Conservation (phyloP, 2,113 vertebrate genomes). For the Rissa tridactyla region DNA sequence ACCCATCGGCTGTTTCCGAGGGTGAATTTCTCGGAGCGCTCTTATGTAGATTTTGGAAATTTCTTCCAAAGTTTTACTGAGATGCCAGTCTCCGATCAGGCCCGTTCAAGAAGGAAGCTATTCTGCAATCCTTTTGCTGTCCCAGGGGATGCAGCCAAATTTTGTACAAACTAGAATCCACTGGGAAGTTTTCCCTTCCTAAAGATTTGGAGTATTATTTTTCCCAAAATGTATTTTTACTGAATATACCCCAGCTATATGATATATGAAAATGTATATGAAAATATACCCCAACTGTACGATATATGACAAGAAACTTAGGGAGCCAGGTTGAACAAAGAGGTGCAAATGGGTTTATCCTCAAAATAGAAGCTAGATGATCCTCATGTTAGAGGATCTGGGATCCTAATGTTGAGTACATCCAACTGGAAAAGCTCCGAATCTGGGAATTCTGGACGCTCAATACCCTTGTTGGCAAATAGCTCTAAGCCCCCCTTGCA, state of each 20-base stretch:
- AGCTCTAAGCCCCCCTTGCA: neutral
- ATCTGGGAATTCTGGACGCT: neutral
- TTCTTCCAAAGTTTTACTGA: neutral
- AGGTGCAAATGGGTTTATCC: neutral
- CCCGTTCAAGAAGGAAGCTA: neutral
- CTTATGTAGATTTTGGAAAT: neutral
- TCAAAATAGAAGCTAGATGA: rapidly evolving
- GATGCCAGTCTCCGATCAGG: rapidly evolving
- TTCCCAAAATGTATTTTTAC: neutral
- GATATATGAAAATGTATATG: neutral
- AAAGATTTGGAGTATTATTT: neutral
- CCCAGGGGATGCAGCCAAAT: neutral
- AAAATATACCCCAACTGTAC: neutral
- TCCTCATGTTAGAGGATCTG: neutral
- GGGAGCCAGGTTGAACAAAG: neutral
- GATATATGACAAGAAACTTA: neutral
- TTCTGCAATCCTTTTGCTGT: neutral
- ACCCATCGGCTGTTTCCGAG: rapidly evolving
- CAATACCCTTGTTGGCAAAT: neutral
- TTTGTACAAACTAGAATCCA: neutral
- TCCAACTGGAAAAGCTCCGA: neutral
- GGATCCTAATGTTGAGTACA: neutral
- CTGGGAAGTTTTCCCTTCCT: neutral
- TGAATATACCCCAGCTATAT: neutral
- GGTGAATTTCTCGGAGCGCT: neutral